Base-by-base conservation (phyloP, 2,888 invertebrate genomes). In the Metellina segmentata region DNA sequence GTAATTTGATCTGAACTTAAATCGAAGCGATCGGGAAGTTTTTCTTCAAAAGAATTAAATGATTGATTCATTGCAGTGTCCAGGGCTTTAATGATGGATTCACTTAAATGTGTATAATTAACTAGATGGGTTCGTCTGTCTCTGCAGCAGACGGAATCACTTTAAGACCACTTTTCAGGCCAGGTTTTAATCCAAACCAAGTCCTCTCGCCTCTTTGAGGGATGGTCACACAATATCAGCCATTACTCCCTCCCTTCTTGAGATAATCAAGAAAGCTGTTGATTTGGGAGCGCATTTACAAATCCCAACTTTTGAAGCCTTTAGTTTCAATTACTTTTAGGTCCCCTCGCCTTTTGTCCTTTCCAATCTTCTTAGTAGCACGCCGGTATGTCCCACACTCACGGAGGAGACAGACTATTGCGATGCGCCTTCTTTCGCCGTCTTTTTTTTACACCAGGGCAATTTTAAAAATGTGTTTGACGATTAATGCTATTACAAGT, bases 31-130 rank as follows among this genome's bases (percentile, higher is more conserved):
- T 34, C 34, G 34, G 19, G 53, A 20, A 53, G 79, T 79, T 79
- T 79, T 79, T 79, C 79, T 61, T 61, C 79, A 34, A 61, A 79
- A n/a, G 79, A 61, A 61, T 61, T 79, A 61, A 79, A 79, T 79
- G 79, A 79, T 79, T 79, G 79, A 79, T 79, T 79, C 69, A 61
- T 16, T 79, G 53, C 7, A 53, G 16, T 61, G 79, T 79, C 61
- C 79, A 61, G 77, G 9, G 34, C 79, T 34, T 79, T 61, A 53
- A 61, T 79, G 79, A 79, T 79, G 79, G 34, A 82, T 72, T 72
- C 82, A 51, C 52, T 82, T 82, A 34, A 82, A 82, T 52, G 71
- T 52, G 61, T 71, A 85, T 85, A 74, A 85, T 85, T 85, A 85
- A 85, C 53, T 85, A 53, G 75, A 85, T 75, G 75, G 75, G 53